phyloP scores from a whole-genome alignment of 2,797 vertebrate genomes.

The Amblyopsis hoosieri region DNA sequence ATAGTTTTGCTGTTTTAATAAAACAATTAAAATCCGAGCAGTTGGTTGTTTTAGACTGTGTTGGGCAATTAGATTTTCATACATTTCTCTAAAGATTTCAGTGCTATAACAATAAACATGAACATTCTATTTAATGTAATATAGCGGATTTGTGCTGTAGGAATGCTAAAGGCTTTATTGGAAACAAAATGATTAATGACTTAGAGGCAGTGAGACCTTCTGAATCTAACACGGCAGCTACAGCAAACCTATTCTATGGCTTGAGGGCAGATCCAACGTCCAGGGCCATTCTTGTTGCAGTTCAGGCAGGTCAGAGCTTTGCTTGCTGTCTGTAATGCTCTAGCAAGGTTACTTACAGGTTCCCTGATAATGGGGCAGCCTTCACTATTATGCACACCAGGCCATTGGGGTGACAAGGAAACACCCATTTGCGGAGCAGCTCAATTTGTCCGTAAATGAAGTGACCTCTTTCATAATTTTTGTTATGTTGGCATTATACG shows the following conservation, averaged over 20 bases:
- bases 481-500: background rate
- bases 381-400: conserved; percentile 8
- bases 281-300: conserved; percentile 2
- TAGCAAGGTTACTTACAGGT: background rate
- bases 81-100: too few species aligned
- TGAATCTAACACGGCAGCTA: background rate
- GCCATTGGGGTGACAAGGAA: conserved; percentile 1
- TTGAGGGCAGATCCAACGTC: background rate
- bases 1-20: too few species aligned
- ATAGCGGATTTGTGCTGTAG: too few species aligned
- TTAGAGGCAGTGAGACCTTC: background rate
- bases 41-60: too few species aligned
- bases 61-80: too few species aligned
- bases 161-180: too few species aligned
- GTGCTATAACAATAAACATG: too few species aligned
- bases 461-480: background rate
- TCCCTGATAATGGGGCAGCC: conserved; percentile 7
- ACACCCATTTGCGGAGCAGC: background rate
- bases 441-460: conserved; percentile 7
- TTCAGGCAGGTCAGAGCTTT: background rate
- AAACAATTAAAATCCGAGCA: too few species aligned
- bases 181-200: background rate
- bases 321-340: conserved; percentile 4
- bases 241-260: too few species aligned
- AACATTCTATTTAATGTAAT: too few species aligned